These are phyloP conservation scores for Hofmannophila pseudospretella DNA, from an alignment of 2,888 invertebrate genomes.

Conservation along the genomic window DNA sequence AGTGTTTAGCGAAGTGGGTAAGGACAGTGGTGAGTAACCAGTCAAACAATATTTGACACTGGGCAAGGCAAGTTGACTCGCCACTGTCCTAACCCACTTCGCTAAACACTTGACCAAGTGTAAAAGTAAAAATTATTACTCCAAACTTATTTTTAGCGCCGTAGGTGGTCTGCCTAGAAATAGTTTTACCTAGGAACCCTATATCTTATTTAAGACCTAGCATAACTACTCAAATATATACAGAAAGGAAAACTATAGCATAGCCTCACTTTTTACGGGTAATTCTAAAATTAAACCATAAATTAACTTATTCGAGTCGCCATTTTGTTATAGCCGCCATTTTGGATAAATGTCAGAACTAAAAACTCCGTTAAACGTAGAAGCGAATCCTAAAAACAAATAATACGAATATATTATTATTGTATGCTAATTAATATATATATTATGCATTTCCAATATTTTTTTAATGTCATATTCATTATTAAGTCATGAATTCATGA, in stretches of 20 bases:
- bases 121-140: too few relatives aligned
- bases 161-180: neutral
- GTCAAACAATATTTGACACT: too few relatives aligned
- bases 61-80: too few relatives aligned
- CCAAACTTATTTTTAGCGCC: too few relatives aligned
- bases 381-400: conserved; percentile 2
- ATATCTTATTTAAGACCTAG: conserved; percentile 7
- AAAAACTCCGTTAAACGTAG: neutral
- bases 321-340: neutral
- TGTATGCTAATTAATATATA: conserved; percentile 15
- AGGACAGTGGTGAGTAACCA: too few relatives aligned
- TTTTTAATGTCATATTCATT: conserved; percentile 2
- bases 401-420: conserved; percentile 7
- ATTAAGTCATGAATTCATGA: too few relatives aligned
- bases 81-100: too few relatives aligned
- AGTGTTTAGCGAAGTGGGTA: too few relatives aligned
- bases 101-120: too few relatives aligned
- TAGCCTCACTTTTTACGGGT: conserved; percentile 3
- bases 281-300: neutral
- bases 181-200: conserved; percentile 6
- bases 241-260: neutral
- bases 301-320: neutral
- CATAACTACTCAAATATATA: conserved; percentile 7
- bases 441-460: conserved; percentile 14
- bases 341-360: conserved; percentile 1